phyloP scores from a whole-genome alignment of 2,797 vertebrate genomes.

The Mus spretus region DNA sequence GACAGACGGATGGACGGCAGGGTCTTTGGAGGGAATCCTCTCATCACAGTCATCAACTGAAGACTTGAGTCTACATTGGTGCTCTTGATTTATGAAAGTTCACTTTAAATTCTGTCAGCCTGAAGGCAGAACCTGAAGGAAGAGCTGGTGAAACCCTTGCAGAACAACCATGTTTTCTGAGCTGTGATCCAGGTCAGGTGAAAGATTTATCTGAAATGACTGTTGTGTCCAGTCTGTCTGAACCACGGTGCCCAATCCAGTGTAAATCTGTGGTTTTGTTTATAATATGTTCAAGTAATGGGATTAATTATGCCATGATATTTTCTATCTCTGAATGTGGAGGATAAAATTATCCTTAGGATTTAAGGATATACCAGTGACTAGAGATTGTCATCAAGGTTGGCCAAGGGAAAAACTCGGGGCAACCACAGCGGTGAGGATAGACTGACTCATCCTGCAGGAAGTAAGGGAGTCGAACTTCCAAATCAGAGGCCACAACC shows the following conservation, averaged over 20 bases:
- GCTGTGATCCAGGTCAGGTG: neutral
- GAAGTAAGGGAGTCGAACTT: slow-evolving; percentile 68
- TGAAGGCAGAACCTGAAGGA: neutral
- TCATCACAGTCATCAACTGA: neutral
- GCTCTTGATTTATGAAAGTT: slow-evolving; percentile 28
- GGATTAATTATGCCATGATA: neutral
- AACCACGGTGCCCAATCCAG: neutral
- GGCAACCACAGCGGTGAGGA: slow-evolving; percentile 62
- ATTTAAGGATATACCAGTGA: slow-evolving; percentile 5
- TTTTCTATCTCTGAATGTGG: neutral
- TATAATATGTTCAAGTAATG: slow-evolving; percentile 30
- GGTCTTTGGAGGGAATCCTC: neutral
- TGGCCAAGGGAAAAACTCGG: slow-evolving; percentile 59
- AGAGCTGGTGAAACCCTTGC: neutral
- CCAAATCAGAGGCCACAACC: slow-evolving; percentile 58
- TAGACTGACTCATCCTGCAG: slow-evolving; percentile 73
- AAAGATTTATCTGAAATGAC: neutral
- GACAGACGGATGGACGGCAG: neutral
- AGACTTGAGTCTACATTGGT: neutral
- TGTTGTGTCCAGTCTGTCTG: neutral
- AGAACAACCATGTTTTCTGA: slow-evolving; percentile 27
- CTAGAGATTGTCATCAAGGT: neutral
- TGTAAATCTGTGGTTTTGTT: neutral
- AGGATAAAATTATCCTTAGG: slow-evolving; percentile 64
- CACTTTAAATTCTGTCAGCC: neutral